Evolutionary conservation across 2,113 vertebrate species (phyloP).

Genomic region (Monopterus albus): DNA sequence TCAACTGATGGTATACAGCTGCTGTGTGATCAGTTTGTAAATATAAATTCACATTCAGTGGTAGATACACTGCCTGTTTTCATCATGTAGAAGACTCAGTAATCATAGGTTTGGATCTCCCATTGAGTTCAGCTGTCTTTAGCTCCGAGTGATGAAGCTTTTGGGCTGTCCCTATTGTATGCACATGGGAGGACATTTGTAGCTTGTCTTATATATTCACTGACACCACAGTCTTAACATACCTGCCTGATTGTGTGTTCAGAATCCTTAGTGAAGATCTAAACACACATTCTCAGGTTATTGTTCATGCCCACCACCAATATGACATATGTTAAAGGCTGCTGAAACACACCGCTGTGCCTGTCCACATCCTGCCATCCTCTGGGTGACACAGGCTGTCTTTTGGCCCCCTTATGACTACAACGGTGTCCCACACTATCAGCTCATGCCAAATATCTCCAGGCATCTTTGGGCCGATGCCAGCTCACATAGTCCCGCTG

Average conservation of each 20-base stretch:
- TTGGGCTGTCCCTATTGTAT: not conserved
- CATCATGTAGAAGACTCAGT: conserved; percentile 14
- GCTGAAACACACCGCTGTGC: conserved; percentile 6
- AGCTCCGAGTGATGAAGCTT: not conserved
- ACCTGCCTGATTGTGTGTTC: not conserved
- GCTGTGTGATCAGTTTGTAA: conserved; percentile 17
- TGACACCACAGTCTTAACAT: not conserved
- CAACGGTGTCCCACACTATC: conserved; percentile 61
- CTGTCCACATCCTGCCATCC: conserved; percentile 38
- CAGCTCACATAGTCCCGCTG: conserved; percentile 60
- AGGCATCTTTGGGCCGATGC: conserved; percentile 66
- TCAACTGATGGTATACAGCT: conserved; percentile 18
- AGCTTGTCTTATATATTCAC: not conserved
- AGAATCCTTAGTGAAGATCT: not conserved
- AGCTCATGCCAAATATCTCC: conserved; percentile 70
- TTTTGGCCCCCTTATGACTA: conserved; percentile 56
- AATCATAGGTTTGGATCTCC: conserved; percentile 6
- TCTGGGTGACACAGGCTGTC: conserved; percentile 28
- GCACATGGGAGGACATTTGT: not conserved
- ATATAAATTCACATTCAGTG: conserved; percentile 11
- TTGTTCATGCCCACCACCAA: not conserved
- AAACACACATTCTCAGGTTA: not conserved
- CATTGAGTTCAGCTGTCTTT: not conserved
- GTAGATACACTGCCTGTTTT: conserved; percentile 6
- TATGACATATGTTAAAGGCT: conserved; percentile 1